Percentiles rank a stretch among this genome's conserved stretches.
Conservation (phyloP, 2,797 vertebrate genomes). For the Columba guinea region DNA sequence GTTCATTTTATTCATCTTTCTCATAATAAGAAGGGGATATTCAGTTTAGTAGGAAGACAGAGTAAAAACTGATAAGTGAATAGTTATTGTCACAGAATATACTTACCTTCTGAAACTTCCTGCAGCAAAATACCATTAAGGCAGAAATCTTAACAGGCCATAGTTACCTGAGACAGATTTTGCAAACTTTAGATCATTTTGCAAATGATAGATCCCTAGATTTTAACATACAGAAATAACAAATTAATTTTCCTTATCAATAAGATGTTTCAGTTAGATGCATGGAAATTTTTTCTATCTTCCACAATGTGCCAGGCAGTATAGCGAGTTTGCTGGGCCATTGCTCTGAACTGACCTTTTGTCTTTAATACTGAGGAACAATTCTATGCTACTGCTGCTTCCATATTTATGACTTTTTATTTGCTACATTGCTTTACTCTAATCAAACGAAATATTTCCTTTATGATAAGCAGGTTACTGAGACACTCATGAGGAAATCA, state of each 20-base stretch:
- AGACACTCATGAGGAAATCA: not conserved
- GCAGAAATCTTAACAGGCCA: not conserved
- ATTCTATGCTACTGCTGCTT: not conserved
- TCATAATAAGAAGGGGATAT: not conserved
- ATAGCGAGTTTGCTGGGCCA: not conserved
- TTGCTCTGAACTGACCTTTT: not conserved
- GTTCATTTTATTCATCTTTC: not conserved
- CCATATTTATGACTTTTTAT: not conserved
- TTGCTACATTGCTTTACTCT: not conserved
- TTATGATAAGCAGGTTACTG: not conserved
- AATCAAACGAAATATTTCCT: not conserved
- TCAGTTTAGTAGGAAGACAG: not conserved
- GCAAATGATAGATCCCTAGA: not conserved
- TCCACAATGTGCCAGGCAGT: not conserved
- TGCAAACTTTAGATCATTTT: not conserved
- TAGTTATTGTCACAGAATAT: not conserved
- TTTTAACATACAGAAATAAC: not conserved
- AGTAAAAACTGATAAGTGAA: not conserved
- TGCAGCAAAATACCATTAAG: not conserved
- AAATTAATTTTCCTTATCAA: not conserved
- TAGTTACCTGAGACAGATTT: not conserved
- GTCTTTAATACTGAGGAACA: not conserved
- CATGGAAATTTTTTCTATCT: not conserved
- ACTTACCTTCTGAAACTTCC: not conserved
- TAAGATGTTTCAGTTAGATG: not conserved